Evolutionary conservation across 2,797 vertebrate genomes (phyloP), one percentile per base, ranked within the genome.

Genomic region (Labeo calbasu): DNA sequence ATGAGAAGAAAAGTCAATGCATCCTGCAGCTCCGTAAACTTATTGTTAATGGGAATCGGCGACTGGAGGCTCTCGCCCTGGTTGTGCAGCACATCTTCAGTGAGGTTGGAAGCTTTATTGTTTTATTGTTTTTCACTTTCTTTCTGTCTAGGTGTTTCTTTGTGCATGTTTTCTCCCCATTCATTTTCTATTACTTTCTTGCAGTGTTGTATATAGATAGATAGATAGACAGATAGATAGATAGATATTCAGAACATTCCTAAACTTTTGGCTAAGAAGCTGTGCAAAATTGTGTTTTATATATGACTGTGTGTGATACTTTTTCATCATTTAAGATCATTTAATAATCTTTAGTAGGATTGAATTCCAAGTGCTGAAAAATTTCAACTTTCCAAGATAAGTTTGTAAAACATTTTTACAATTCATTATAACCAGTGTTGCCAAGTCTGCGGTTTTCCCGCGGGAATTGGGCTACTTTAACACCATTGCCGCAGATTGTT

Each of bases 71-170:
- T 66, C 91, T 95, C 36, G 93, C 94, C n/a, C 88, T 90, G 4
- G 94, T 95, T 70, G 89, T 95, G 84, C 95, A 95, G 51, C 93
- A 95, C 61, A 82, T 95, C 76, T 94, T 94, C 83, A 85, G 77
- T 21, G 92, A 94, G 94, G 95, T 95, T 88, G 17, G 65, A 8
- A 43, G 23, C 4, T 53, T 71, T 36, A 14, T 5, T 63, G 3
- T 69, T 32, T 57, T 2, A 46, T 5, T 36, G 32, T 36, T 10
- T 63, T 80, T 15, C 17, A 51, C 17, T 72, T 32, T 70, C 9
- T 81, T 19, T 59, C 21, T 77, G 3, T 51, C 23, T 86, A 21
- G 25, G 43, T 76, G 4, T 65, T 71, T n/a, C 19, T 76, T 25
- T 50, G 0, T 59, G 23, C 15, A 63, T 9, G 19, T 78, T 65